Percentiles rank a stretch among this genome's conserved stretches.
phyloP scores from a whole-genome alignment of 2,797 vertebrate genomes.

The Arrhamphus sclerolepis region DNA sequence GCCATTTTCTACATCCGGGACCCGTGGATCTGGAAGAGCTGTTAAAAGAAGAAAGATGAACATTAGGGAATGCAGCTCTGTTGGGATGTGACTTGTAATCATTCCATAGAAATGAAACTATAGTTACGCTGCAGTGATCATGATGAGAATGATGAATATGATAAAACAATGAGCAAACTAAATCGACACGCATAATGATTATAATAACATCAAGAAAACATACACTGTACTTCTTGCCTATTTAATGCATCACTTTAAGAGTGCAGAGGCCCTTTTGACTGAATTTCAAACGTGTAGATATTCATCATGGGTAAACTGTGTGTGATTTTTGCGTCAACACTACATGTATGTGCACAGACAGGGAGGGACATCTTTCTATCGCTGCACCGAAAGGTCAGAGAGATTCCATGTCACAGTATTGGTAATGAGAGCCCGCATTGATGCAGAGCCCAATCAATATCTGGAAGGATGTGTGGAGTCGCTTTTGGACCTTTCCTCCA shows the following conservation, averaged over 20 bases:
- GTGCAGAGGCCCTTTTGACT: too few species aligned
- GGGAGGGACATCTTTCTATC: conserved; percentile 43
- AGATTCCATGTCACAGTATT: conserved; percentile 71
- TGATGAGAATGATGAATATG: conserved; percentile 59
- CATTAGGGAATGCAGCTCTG: conserved; percentile 9
- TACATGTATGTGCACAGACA: not conserved
- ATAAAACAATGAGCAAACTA: conserved; percentile 55
- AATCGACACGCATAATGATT: conserved; percentile 3
- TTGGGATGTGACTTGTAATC: not conserved
- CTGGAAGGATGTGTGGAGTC: too few species aligned
- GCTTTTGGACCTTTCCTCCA: too few species aligned
- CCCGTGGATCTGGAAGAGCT: conserved; percentile 86
- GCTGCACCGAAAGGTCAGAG: conserved; percentile 59
- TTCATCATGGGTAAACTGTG: not conserved
- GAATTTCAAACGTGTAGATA: not conserved
- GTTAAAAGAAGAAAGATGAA: conserved; percentile 45
- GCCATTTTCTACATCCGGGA: conserved; percentile 79
- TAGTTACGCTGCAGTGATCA: conserved; percentile 39
- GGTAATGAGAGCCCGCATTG: too few species aligned
- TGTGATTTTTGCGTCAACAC: conserved; percentile 6
- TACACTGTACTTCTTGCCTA: too few species aligned
- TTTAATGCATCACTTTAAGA: too few species aligned
- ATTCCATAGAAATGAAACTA: conserved; percentile 1
- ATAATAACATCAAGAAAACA: conserved; percentile 2
- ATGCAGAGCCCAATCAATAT: too few species aligned